Conservation (phyloP, 2,888 invertebrate genomes). For the Timema cristinae region DNA sequence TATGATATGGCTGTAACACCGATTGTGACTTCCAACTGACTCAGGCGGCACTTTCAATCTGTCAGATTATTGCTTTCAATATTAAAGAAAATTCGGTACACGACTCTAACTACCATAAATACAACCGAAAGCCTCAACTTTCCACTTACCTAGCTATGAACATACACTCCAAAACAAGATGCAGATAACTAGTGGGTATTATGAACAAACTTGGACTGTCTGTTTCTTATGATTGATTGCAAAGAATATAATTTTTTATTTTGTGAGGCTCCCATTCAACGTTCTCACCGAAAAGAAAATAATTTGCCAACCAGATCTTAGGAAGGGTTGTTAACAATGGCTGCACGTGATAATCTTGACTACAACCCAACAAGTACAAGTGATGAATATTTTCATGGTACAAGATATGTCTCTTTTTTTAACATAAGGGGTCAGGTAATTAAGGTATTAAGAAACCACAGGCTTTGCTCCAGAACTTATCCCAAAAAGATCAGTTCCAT, state of each 20-base stretch:
- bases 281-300: background rate
- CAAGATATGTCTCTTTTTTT: background rate
- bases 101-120: background rate
- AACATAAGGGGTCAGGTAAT: background rate
- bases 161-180: background rate
- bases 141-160: slow-evolving; percentile 1
- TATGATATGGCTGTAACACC: slow-evolving; percentile 1
- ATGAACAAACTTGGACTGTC: background rate
- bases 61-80: slow-evolving; percentile 1
- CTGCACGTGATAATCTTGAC: slow-evolving; percentile 6
- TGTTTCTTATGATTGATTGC: slow-evolving; percentile 2
- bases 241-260: background rate
- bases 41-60: slow-evolving; percentile 1
- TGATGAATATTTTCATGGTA: background rate
- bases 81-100: background rate
- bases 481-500: slow-evolving; percentile 4
- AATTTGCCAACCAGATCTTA: background rate
- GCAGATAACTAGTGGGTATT: background rate
- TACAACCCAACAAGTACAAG: background rate
- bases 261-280: background rate
- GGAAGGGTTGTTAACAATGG: background rate
- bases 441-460: background rate
- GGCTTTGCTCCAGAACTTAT: background rate
- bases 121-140: background rate
- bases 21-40: slow-evolving; percentile 3